phyloP scores from a whole-genome alignment of 1,140 invertebrate genomes.

The Bombus waltoni region DNA sequence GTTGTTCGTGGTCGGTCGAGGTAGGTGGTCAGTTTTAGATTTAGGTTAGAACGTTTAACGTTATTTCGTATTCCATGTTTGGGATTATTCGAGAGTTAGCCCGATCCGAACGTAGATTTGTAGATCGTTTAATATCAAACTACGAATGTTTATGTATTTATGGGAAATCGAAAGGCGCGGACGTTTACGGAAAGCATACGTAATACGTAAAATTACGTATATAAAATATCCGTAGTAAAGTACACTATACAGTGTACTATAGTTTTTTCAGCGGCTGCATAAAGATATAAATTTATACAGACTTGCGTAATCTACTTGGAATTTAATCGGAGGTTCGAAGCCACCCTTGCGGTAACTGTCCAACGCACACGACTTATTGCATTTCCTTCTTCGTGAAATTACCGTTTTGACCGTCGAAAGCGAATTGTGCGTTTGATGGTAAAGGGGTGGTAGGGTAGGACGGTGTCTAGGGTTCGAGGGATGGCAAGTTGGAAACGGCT shows the following conservation, averaged over 20 bases:
- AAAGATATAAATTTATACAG: no score
- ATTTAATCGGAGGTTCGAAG: no score
- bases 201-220: not conserved
- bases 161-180: no score
- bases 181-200: no score
- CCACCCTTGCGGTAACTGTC: not conserved
- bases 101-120: no score
- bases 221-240: not conserved
- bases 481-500: slow-evolving; percentile 66
- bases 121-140: no score
- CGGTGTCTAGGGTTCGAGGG: slow-evolving; percentile 29
- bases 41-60: not conserved
- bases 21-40: not conserved
- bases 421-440: slow-evolving; percentile 72
- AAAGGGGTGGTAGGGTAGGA: slow-evolving; percentile 33
- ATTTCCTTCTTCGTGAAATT: slow-evolving; percentile 61
- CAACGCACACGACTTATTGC: slow-evolving; percentile 38
- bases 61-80: no score
- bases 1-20: not conserved
- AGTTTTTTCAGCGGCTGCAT: no score
- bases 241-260: not conserved
- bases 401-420: slow-evolving; percentile 62
- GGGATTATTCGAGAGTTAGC: no score
- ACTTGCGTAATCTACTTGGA: no score
- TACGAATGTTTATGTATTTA: no score